Percentiles rank a stretch among this genome's conserved stretches.
Evolutionary conservation across 2,888 invertebrate species (phyloP).

Genomic region (Cyaniris semiargus): DNA sequence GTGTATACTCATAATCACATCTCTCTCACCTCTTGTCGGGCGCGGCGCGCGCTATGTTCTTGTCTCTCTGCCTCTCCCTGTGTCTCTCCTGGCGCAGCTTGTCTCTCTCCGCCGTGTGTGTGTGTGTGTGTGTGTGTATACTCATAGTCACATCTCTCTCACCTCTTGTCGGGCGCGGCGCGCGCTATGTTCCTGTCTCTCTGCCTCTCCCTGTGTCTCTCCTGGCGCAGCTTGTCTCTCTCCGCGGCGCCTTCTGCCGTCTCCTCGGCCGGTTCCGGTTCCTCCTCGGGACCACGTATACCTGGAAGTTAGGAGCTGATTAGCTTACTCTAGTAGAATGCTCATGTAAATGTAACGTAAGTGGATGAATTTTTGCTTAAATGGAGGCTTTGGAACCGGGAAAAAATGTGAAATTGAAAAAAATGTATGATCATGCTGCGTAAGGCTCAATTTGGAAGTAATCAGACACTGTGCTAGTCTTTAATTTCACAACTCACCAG

Average conservation of each 20-base stretch:
- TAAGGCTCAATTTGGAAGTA: too few relatives aligned
- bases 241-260: conserved; percentile 82
- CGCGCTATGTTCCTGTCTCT: conserved; percentile 95
- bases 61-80: conserved; percentile 94
- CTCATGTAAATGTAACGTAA: too few relatives aligned
- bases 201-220: conserved; percentile 93
- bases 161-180: conserved; percentile 96
- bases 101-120: conserved; percentile 85
- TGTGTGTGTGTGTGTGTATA: background rate
- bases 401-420: too few relatives aligned
- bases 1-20: background rate
- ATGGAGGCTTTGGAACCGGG: too few relatives aligned
- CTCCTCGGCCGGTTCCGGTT: conserved; percentile 55
- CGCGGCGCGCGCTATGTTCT: conserved; percentile 95
- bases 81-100: conserved; percentile 90
- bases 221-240: conserved; percentile 91
- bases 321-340: background rate
- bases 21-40: conserved; percentile 89
- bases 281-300: conserved; percentile 65
- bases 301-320: conserved; percentile 47
- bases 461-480: too few relatives aligned
- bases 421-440: too few relatives aligned
- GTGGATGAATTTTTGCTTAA: too few relatives aligned
- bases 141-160: background rate
- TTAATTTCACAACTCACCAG: conserved; percentile 87